Evolutionary conservation across 2,888 invertebrate genomes (phyloP).

Genomic region (Stegophylla sp.): DNA sequence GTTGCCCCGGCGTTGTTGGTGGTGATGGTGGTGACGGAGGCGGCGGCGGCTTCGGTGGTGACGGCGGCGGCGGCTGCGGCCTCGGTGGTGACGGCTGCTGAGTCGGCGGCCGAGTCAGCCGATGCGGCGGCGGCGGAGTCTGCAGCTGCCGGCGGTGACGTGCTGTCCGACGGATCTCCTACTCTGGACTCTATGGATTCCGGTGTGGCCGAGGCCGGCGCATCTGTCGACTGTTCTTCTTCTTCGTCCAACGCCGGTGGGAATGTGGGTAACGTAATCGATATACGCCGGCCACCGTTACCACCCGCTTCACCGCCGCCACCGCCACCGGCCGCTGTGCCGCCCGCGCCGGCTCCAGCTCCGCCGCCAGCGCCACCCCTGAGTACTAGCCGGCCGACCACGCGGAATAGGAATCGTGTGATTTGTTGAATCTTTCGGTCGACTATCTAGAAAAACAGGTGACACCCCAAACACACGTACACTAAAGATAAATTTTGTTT

Average conservation of each 20-base stretch:
- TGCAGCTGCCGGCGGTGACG: conserved; percentile 60
- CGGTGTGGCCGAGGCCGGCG: conserved; percentile 64
- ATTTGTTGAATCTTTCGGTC: conserved; percentile 80
- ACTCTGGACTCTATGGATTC: conserved; percentile 59
- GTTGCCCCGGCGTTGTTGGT: not conserved
- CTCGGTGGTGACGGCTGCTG: too few species aligned
- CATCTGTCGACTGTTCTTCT: conserved; percentile 66
- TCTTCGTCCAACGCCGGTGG: conserved; percentile 74
- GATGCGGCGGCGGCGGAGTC: conserved; percentile 10
- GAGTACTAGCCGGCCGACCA: conserved; percentile 78
- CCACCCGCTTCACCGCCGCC: conserved; percentile 62
- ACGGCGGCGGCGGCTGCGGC: not conserved
- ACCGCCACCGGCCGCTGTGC: conserved; percentile 63
- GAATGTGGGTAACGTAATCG: conserved; percentile 73
- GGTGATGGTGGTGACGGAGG: not conserved
- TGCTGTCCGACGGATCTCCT: conserved; percentile 61
- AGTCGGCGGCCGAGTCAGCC: conserved; percentile 10
- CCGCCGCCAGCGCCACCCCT: conserved; percentile 67
- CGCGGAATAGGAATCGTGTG: conserved; percentile 75
- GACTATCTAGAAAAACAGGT: conserved; percentile 69
- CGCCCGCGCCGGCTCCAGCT: conserved; percentile 65
- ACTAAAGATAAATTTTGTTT: not conserved
- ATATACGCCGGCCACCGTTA: conserved; percentile 67
- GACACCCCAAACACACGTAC: conserved; percentile 55
- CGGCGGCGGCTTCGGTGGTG: not conserved